Evolutionary conservation across 2,888 invertebrate species (phyloP), one percentile per base, ranked within the genome.

Genomic region (Diarsia rubi): DNA sequence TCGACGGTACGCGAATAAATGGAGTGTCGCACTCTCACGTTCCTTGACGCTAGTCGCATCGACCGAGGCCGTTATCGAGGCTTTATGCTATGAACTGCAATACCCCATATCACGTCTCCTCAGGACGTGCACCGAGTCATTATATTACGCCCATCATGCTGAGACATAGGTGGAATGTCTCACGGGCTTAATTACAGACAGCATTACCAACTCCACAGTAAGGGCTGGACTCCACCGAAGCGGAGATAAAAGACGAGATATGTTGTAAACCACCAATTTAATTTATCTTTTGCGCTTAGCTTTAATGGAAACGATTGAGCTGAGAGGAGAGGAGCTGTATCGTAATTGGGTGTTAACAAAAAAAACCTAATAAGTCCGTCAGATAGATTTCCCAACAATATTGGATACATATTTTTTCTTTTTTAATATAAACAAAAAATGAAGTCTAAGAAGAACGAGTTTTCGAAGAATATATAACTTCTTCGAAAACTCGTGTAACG

Each of bases 51-150:
- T 27, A 27, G 16, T 27, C 24, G 57, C 57, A 2, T 27, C 57
- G 57, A 8, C 57, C 6, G 16, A 57, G 37, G 37, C 6, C 1
- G 60, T 37, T 6, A 37, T n/a, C 37, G 0, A 8, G 21, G 37
- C 62, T 16, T 42, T 3, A 62, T 3, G 9, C 27, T 31, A 4
- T 31, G 19, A 59, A 31, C 44, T 31, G 31, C 64, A 37, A 64
- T 9, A 16, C 12, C 24, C 14, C 42, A 72, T 72, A 42, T 73
- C 72, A 73, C 72, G 72, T 59, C 16, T 14, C 24, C 21, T 21
- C 19, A 27, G 16, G 31, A 73, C 72, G 59, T 42, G 59, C 16
- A 12, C 45, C 16, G 21, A 27, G 27, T n/a, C 31, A 59, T 69
- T 72, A 47, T 37, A 49, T 72, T 59, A 42, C n/a, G 21, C 57